Base-by-base conservation (phyloP, 30 jellyfish, hydroid and myxozoan species). In the Nemopilema nomurai region DNA sequence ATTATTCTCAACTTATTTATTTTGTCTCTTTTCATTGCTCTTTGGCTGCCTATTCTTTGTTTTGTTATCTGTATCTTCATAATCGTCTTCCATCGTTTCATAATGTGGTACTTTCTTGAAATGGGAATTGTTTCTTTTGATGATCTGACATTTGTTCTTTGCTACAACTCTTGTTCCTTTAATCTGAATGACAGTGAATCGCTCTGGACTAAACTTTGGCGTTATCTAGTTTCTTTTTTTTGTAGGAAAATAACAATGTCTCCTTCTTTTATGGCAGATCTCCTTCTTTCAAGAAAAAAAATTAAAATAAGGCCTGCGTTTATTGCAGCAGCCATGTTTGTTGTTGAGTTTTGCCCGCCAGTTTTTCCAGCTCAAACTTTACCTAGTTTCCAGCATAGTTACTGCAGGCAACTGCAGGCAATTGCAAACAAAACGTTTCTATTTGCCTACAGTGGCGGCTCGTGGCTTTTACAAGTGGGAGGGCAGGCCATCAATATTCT, bases 101-200 rank as follows among this genome's bases (percentile, higher is more conserved):
- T 41, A n/a, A 27, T 24, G 83, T 73, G 87, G 76, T 50, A 76
- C 87, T 53, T 76, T 79, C 68, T 63, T 79, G 80, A 62, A 79
- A 24, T 79, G 89, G 53, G 89, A 79, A 52, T 52, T 29, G 49
- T 79, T 79, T 41, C 69, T 30, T 25, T 83, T 79, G 21, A 79
- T 57, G 81, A 79, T 79, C 4, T 79, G 79, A 19, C 52, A 18
- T 41, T 64, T 64, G 41, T 79, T 79, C 79, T 63, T 79, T 62
- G 89, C 81, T 79, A 63, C 81, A 29, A 64, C 89, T 79, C 68
- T 79, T 57, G 89, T 57, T 66, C 81, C 89, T 79, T 26, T 79
- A 16, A 24, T 51, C 20, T 26, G 21, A 16, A 27, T 62, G n/a
- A 63, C 81, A 1, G 31, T 64, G 68, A 57, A 79, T 62, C 89